Evolutionary conservation across 2,113 vertebrate species (phyloP).

Genomic region (Gobio gobio): DNA sequence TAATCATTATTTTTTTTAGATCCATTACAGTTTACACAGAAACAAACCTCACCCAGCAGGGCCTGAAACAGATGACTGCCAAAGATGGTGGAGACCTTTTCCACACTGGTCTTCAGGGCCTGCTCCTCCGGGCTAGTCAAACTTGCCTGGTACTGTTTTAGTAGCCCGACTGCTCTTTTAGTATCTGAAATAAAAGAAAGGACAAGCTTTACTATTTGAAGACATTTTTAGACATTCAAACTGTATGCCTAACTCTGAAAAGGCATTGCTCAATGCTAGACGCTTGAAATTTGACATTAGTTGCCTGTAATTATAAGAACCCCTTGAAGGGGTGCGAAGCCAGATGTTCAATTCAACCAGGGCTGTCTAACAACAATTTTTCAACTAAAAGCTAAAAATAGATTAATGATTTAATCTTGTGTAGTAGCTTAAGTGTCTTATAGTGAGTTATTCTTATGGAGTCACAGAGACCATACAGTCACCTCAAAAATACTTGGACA

Average conservation of each 20-base stretch:
- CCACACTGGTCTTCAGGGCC: constrained; percentile 81
- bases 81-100: constrained; percentile 83
- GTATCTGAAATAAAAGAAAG: constrained; percentile 77
- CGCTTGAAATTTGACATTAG: not conserved
- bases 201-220: constrained; percentile 47
- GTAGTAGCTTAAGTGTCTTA: not conserved
- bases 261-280: not conserved
- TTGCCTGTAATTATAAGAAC: constrained; percentile 25
- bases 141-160: constrained; percentile 83
- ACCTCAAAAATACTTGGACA: not conserved
- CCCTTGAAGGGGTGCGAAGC: constrained; percentile 5
- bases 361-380: constrained; percentile 53
- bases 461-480: not conserved
- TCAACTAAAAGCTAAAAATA: constrained; percentile 8
- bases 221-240: not conserved
- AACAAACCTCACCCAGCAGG: constrained; percentile 81
- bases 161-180: constrained; percentile 82
- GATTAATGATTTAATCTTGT: not conserved
- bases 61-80: constrained; percentile 87
- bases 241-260: not conserved
- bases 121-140: constrained; percentile 82
- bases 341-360: constrained; percentile 25
- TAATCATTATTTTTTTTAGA: constrained; percentile 23
- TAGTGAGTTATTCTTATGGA: not conserved
- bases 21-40: constrained; percentile 26